Conservation (phyloP, 30 jellyfish, hydroid and myxozoan genomes). For the Catostylus mosaicus region DNA sequence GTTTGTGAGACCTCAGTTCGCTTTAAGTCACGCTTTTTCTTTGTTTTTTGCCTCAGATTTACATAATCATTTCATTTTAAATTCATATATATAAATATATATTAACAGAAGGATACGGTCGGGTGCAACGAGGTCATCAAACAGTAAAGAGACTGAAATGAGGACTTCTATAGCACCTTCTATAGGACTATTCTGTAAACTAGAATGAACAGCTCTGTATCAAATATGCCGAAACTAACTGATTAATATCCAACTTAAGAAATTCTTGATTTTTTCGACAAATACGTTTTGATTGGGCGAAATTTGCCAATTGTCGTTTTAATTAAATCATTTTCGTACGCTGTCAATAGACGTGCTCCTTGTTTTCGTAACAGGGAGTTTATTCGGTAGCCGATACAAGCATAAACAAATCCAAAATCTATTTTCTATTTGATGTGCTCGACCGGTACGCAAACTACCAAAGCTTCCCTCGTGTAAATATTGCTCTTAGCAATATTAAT, state of each 20-base stretch:
- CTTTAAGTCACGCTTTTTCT: too few species aligned
- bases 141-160: too few species aligned
- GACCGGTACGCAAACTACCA: slow-evolving; percentile 9
- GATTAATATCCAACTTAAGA: background rate
- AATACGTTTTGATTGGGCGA: background rate
- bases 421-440: background rate
- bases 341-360: background rate
- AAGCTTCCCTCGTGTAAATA: slow-evolving; percentile 11
- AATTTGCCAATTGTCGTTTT: background rate
- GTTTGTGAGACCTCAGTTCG: too few species aligned
- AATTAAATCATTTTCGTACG: background rate
- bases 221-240: background rate
- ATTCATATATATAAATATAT: too few species aligned
- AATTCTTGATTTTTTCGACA: background rate
- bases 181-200: too few species aligned
- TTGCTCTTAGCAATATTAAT: background rate
- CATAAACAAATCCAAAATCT: background rate
- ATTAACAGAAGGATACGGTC: too few species aligned
- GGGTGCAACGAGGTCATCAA: too few species aligned
- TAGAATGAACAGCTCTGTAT: too few species aligned
- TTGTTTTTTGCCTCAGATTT: too few species aligned
- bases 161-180: too few species aligned
- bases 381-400: slow-evolving; percentile 4
- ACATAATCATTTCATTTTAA: too few species aligned
- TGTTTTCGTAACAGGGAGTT: background rate